Evolutionary conservation across 2,113 vertebrate species (phyloP).

Genomic region (Fregata magnificens): DNA sequence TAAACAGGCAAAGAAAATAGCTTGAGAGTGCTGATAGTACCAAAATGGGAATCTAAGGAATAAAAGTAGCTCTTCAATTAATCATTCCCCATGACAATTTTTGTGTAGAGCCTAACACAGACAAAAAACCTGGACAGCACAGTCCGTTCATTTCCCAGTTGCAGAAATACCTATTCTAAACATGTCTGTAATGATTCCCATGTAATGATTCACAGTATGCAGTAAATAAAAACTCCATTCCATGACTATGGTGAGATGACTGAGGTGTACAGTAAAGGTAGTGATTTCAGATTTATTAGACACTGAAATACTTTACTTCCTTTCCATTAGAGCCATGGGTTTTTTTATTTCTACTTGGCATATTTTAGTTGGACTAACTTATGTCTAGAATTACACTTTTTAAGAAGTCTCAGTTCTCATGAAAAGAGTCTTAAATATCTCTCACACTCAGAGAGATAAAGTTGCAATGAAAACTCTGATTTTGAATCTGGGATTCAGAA

Average conservation of each 20-base stretch:
- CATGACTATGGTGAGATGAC: not conserved
- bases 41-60: not conserved
- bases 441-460: not conserved
- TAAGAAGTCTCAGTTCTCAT: not conserved
- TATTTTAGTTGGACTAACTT: not conserved
- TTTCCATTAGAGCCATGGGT: not conserved
- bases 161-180: not conserved
- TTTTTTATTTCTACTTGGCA: not conserved
- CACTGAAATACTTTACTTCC: not conserved
- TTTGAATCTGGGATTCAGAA: not conserved
- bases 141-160: not conserved
- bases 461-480: not conserved
- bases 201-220: not conserved
- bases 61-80: not conserved
- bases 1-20: not conserved
- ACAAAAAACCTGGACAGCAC: not conserved
- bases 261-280: not conserved
- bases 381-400: not conserved
- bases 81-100: not conserved
- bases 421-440: not conserved
- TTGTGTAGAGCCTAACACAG: not conserved
- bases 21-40: not conserved
- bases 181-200: not conserved
- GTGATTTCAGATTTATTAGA: not conserved
- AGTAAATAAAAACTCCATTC: not conserved